Evolutionary conservation across 1,140 invertebrate genomes (phyloP).

Genomic region (Drosophila erecta): DNA sequence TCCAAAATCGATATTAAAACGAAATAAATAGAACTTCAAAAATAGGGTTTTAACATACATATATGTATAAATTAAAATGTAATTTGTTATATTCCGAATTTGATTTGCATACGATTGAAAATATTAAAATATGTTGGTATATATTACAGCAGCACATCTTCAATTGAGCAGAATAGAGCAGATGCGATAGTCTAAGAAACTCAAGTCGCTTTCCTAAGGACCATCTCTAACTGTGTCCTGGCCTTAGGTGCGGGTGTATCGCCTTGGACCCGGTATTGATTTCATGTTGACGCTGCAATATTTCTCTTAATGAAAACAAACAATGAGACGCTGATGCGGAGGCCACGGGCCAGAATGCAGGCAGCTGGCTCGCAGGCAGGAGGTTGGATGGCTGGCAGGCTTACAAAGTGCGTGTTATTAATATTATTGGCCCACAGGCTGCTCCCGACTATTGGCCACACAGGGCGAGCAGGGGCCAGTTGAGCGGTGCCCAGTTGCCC

Average conservation of each 20-base stretch:
- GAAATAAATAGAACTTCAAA: neutral
- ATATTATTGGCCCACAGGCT: constrained; percentile 79
- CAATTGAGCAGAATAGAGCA: neutral
- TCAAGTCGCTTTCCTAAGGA: neutral
- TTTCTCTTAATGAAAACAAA: constrained; percentile 83
- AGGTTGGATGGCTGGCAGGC: constrained; percentile 38
- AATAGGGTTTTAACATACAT: no score
- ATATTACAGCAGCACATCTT: neutral
- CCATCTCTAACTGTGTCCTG: constrained; percentile 29
- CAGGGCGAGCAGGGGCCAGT: constrained; percentile 53
- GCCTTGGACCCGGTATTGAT: constrained; percentile 80
- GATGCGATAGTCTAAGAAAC: constrained; percentile 1
- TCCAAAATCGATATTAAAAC: no score
- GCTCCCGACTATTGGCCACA: constrained; percentile 62
- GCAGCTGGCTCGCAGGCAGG: constrained; percentile 49
- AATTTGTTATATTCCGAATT: no score
- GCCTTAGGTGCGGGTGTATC: constrained; percentile 66
- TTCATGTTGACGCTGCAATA: constrained; percentile 83
- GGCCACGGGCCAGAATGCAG: constrained; percentile 39
- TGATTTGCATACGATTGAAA: no score
- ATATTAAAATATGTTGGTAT: no score
- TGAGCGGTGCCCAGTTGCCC: constrained; percentile 6
- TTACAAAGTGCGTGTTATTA: constrained; percentile 81
- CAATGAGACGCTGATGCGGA: constrained; percentile 54
- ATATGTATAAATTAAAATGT: no score